phyloP scores from a whole-genome alignment of 2,888 invertebrate species.

The Synergus umbraculus region DNA sequence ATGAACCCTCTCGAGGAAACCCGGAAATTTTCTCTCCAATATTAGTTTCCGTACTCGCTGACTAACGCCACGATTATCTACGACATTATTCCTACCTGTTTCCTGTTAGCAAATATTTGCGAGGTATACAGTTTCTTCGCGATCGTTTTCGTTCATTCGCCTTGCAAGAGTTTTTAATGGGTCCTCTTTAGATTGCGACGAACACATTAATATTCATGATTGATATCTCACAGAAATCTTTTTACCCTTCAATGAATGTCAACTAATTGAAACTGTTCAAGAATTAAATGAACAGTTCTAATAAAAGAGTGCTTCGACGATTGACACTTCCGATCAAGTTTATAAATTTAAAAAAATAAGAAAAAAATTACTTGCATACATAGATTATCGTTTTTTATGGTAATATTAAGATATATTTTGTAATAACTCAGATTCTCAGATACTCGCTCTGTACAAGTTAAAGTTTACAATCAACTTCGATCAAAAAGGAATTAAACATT shows the following conservation, averaged over 20 bases:
- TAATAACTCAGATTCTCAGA: no score
- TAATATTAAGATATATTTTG: no score
- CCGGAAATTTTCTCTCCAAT: conserved; percentile 31
- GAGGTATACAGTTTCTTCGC: conserved; percentile 38
- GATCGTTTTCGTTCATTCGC: conserved; percentile 9
- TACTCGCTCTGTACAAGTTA: neutral
- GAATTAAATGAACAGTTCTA: neutral
- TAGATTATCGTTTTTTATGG: no score
- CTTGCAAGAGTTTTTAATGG: conserved; percentile 24
- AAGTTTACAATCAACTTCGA: neutral
- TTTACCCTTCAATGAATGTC: neutral
- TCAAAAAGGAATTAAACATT: neutral
- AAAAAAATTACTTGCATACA: no score
- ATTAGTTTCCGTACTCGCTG: conserved; percentile 14
- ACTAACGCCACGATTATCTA: conserved; percentile 43
- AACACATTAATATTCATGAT: conserved; percentile 51
- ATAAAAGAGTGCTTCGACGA: neutral
- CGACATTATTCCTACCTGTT: conserved; percentile 39
- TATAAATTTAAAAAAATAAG: neutral
- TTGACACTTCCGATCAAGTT: neutral
- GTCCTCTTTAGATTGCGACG: conserved; percentile 39
- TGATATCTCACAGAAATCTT: neutral
- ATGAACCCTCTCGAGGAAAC: conserved; percentile 25
- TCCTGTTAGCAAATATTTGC: conserved; percentile 49
- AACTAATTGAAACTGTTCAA: neutral